Conservation (phyloP, 2,797 vertebrate species). For the Rhinella marina region DNA sequence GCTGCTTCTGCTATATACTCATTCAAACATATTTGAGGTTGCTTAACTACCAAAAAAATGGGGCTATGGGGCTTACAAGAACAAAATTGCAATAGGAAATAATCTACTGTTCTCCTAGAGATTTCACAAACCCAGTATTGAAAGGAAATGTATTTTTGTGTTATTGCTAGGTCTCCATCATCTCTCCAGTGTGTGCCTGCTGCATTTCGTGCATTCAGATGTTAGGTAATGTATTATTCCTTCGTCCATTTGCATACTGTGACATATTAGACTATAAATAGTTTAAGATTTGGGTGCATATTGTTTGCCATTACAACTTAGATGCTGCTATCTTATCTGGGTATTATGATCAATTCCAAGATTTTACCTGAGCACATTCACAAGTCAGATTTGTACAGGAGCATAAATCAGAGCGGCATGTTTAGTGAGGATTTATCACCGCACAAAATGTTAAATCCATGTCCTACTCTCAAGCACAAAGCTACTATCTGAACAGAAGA, state of each 20-base stretch:
- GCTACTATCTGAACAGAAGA: constrained; percentile 35
- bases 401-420: constrained; percentile 52
- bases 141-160: neutral
- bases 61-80: too few species aligned
- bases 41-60: neutral
- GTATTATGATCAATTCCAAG: neutral
- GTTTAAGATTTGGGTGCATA: neutral
- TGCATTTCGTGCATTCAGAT: neutral
- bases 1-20: neutral
- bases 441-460: constrained; percentile 37
- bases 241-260: neutral
- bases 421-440: constrained; percentile 45
- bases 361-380: constrained; percentile 18
- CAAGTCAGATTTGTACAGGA: constrained; percentile 15
- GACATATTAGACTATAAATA: neutral
- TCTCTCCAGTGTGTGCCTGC: neutral
- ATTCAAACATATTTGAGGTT: neutral
- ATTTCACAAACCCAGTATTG: too few species aligned
- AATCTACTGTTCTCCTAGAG: too few species aligned
- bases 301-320: neutral
- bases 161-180: neutral
- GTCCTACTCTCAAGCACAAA: constrained; percentile 46
- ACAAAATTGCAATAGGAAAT: too few species aligned
- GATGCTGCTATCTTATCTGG: neutral
- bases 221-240: neutral